Percentiles rank a stretch among this genome's conserved stretches.
Evolutionary conservation across 2,888 invertebrate species (phyloP).

Genomic region (Eristalis tenax): DNA sequence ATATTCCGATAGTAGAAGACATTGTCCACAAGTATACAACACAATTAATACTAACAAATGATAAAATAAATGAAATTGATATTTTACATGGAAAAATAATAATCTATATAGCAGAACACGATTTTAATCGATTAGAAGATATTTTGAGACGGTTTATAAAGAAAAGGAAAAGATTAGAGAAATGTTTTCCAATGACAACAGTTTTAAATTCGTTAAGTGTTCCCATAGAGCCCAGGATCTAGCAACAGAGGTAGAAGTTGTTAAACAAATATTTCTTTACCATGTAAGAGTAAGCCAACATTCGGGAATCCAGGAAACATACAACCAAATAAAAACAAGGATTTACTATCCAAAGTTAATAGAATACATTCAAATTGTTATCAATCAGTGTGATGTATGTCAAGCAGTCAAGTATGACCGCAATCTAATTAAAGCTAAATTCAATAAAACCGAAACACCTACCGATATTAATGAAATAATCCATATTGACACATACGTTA

Average conservation of each 20-base stretch:
- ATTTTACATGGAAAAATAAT: slow-evolving; percentile 52
- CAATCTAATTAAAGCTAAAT: too few relatives aligned
- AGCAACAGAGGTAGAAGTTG: slow-evolving; percentile 59
- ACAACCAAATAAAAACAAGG: slow-evolving; percentile 67
- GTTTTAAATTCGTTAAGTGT: slow-evolving; percentile 70
- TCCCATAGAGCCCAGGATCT: slow-evolving; percentile 68
- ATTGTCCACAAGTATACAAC: slow-evolving; percentile 1
- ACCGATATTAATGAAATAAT: too few relatives aligned
- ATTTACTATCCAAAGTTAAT: slow-evolving; percentile 70
- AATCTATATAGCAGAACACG: slow-evolving; percentile 55
- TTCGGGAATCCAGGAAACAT: slow-evolving; percentile 70
- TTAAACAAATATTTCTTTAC: slow-evolving; percentile 69
- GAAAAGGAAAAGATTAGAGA: slow-evolving; percentile 69
- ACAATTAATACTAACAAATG: slow-evolving; percentile 23
- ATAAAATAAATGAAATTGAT: slow-evolving; percentile 51
- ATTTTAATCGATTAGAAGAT: background rate
- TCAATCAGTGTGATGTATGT: background rate
- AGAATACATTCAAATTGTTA: slow-evolving; percentile 21
- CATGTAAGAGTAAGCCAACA: slow-evolving; percentile 69
- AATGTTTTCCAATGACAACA: slow-evolving; percentile 65
- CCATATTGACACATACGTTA: too few relatives aligned
- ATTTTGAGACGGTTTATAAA: slow-evolving; percentile 62
- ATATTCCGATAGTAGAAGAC: slow-evolving; percentile 1
- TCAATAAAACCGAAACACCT: too few relatives aligned
- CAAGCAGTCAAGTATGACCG: too few relatives aligned